Base-by-base conservation (phyloP, 2,113 vertebrate species). In the Colaptes auratus region DNA sequence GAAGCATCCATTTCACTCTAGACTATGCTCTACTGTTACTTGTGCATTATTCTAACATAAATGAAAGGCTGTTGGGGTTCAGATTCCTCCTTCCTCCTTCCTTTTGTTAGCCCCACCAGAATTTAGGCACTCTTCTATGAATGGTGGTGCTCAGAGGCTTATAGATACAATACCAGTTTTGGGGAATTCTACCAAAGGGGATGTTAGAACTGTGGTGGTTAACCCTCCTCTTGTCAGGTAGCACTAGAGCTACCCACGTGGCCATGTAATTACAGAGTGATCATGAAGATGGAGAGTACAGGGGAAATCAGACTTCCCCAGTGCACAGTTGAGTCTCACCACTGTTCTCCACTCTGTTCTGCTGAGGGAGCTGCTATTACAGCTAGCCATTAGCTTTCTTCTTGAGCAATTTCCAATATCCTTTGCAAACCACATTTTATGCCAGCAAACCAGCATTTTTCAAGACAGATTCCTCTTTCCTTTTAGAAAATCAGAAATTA, bases 221-320 rank as follows among this genome's bases (percentile, higher is more conserved):
- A 55, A 59, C 4, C 24, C 59, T 50, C 4, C 2, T 25, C 9
- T 46, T 50, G 23, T 72, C 73, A 87, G 19, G 30, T 20, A 61
- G 28, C 24, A 20, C 25, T 2, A 2, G 53, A 18, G 30, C 21
- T 66, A 36, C 67, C n/a, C 19, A 6, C 0, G 1, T 27, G 25
- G 35, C 25, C 9, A 8, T 0, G 1, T 31, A 72, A 11, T 76
- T 73, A 16, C 30, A 77, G 18, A 15, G 20, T 61, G 46, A 39
- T 8, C 6, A 25, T 21, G 71, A 70, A 18, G 58, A 25, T 28
- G 24, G 63, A 52, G 17, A 60, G 19, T 24, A 18, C 1, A 64
- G 71, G 24, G 8, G 20, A 56, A 71, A 70, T 19, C 10, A 88
- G 31, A 33, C 15, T 63, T 6, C 23, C 12, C 2, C 24, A 27